These are phyloP conservation scores for Hecatera dysodea DNA, from an alignment of 2,888 invertebrate species.

Conservation along the genomic window DNA sequence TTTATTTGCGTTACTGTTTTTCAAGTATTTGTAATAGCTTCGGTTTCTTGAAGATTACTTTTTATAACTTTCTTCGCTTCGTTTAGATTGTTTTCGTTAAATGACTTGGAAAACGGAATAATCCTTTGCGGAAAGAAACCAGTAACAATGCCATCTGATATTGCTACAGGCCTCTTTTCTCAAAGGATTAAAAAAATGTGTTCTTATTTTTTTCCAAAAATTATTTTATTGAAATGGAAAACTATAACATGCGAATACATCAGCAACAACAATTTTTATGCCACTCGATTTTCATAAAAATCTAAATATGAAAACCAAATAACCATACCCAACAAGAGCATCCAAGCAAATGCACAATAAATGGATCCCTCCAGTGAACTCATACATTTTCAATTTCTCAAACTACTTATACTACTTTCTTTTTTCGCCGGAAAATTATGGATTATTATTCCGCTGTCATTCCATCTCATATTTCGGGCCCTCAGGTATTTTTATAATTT, in stretches of 20 bases:
- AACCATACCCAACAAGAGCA: constrained; percentile 15
- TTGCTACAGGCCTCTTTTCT: no score
- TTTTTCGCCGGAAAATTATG: constrained; percentile 31
- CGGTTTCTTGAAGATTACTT: constrained; percentile 5
- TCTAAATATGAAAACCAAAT: constrained; percentile 27
- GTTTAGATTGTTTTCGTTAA: not conserved
- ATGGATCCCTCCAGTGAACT: constrained; percentile 8
- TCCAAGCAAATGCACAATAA: constrained; percentile 48
- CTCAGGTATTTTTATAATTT: constrained; percentile 62
- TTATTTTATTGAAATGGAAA: not conserved
- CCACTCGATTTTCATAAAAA: not conserved
- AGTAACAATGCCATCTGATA: not conserved
- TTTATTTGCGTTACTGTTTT: constrained; percentile 19
- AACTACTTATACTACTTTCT: constrained; percentile 14
- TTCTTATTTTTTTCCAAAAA: not conserved
- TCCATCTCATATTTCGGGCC: constrained; percentile 44
- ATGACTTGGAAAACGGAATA: not conserved
- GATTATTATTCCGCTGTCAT: constrained; percentile 53
- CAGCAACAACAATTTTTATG: not conserved
- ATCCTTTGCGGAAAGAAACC: not conserved
- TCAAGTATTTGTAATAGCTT: constrained; percentile 25
- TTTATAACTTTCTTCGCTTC: constrained; percentile 36
- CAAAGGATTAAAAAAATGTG: no score
- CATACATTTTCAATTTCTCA: constrained; percentile 44
- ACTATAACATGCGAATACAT: no score